phyloP scores from a whole-genome alignment of 2,888 invertebrate genomes.

The Glaucopsyche alexis region DNA sequence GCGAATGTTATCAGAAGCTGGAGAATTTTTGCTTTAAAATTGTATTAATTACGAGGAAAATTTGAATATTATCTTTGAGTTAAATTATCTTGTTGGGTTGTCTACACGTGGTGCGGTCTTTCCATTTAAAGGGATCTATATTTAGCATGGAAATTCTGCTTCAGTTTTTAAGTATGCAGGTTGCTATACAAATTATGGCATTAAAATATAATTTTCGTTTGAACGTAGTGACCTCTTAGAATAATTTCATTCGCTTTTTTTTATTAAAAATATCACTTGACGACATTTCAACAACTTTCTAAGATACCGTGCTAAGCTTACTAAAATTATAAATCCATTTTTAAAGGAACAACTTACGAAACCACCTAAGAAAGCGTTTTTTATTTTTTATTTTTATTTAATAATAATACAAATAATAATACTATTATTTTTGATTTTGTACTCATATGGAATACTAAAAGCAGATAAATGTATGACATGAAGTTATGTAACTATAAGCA shows the following conservation, averaged over 20 bases:
- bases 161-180: not conserved
- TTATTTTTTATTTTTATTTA: no score
- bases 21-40: not conserved
- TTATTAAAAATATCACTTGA: not conserved
- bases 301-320: not conserved
- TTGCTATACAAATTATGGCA: not conserved
- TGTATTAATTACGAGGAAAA: constrained; percentile 11
- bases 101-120: not conserved
- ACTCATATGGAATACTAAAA: no score
- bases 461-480: no score
- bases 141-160: not conserved
- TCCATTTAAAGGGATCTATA: not conserved
- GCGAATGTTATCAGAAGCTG: not conserved
- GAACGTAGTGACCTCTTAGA: not conserved
- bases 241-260: no score
- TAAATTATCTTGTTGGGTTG: not conserved
- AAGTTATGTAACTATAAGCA: no score
- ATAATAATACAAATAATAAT: no score
- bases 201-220: not conserved
- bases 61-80: constrained; percentile 13
- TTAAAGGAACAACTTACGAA: no score
- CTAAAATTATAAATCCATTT: no score
- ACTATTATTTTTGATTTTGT: no score
- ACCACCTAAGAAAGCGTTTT: no score
- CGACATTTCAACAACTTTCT: not conserved